Conservation (phyloP, 2,797 vertebrate genomes). For the Sebastes trivittatus region DNA sequence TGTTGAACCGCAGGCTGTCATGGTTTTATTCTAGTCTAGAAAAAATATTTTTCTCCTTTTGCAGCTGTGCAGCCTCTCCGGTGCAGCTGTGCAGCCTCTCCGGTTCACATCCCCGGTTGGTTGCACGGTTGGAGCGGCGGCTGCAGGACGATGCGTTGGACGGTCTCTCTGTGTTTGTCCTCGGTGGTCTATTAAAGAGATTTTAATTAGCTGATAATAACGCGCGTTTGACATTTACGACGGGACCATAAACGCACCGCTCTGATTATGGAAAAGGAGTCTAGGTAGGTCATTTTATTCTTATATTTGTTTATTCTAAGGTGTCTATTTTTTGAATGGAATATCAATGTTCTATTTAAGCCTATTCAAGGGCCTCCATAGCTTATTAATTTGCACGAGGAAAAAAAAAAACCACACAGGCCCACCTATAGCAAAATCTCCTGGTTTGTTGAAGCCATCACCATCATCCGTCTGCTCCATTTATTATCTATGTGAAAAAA, state of each 20-base stretch:
- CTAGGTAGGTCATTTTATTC: slow-evolving; percentile 66
- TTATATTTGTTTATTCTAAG: not conserved
- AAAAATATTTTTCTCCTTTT: not conserved
- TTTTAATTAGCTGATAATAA: slow-evolving; percentile 60
- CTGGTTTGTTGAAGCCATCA: not conserved
- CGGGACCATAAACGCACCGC: slow-evolving; percentile 34
- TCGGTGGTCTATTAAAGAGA: slow-evolving; percentile 41
- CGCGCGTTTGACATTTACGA: slow-evolving; percentile 26
- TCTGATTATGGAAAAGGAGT: slow-evolving; percentile 70
- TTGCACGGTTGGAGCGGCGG: slow-evolving; percentile 17
- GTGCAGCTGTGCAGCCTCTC: slow-evolving; percentile 63
- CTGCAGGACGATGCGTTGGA: slow-evolving; percentile 61
- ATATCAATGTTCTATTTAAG: not conserved
- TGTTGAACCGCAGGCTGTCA: not conserved
- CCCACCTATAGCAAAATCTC: not conserved
- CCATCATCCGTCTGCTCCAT: slow-evolving; percentile 21
- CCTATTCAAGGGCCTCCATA: not conserved
- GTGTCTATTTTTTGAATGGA: not conserved
- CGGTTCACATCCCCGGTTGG: slow-evolving; percentile 32
- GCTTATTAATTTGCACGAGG: not conserved
- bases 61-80: slow-evolving; percentile 27
- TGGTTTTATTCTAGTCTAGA: slow-evolving; percentile 4
- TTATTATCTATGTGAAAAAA: slow-evolving; percentile 33
- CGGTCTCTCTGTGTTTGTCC: slow-evolving; percentile 36
- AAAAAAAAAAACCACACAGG: not conserved